Conservation (phyloP, 2,888 invertebrate species). For the Caenorhabditis sp. region DNA sequence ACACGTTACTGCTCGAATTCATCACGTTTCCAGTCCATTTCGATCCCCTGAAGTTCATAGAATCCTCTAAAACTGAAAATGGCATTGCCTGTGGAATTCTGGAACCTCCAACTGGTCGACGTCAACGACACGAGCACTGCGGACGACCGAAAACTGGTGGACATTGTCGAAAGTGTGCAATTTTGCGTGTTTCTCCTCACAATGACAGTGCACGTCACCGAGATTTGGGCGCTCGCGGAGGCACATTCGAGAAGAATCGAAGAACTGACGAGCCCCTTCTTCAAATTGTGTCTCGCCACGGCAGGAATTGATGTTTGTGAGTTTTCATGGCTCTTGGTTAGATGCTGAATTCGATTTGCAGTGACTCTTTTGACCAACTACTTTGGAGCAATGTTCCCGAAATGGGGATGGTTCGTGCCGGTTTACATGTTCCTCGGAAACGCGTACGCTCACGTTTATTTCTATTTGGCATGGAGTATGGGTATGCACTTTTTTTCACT, state of each 20-base stretch:
- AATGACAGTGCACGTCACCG: constrained; percentile 35
- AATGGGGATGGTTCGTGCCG: constrained; percentile 38
- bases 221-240: constrained; percentile 34
- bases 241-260: constrained; percentile 36
- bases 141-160: constrained; percentile 27
- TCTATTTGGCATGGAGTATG: constrained; percentile 50
- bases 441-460: constrained; percentile 33
- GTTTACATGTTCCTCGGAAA: constrained; percentile 39
- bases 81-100: constrained; percentile 24
- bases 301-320: constrained; percentile 49
- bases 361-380: constrained; percentile 47
- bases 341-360: too few species aligned
- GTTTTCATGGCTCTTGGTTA: neutral
- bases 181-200: constrained; percentile 30
- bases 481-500: neutral
- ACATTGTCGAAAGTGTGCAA: constrained; percentile 29
- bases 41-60: too few species aligned
- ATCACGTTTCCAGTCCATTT: too few species aligned
- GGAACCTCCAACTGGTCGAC: constrained; percentile 30
- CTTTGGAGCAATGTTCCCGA: constrained; percentile 45
- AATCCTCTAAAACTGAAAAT: constrained; percentile 3
- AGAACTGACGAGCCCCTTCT: constrained; percentile 41
- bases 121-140: constrained; percentile 23
- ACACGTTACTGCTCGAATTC: too few species aligned
- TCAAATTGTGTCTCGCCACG: constrained; percentile 41